Percentiles rank a stretch among this genome's conserved stretches.
phyloP scores from a whole-genome alignment of 2,888 invertebrate genomes.

The Meteorus cinctellus region DNA sequence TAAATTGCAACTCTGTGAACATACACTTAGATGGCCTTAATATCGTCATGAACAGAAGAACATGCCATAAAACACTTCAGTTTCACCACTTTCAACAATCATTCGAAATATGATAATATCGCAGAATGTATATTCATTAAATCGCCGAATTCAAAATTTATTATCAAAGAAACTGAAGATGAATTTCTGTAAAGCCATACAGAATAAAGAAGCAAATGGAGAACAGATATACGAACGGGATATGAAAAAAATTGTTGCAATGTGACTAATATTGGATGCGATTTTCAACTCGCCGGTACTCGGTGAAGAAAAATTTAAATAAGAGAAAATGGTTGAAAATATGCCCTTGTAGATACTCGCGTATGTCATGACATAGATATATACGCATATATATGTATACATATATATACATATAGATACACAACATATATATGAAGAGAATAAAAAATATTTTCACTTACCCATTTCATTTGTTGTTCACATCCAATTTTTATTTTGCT shows the following conservation, averaged over 20 bases:
- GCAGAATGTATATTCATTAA: background rate
- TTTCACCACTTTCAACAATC: background rate
- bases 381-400: background rate
- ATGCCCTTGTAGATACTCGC: conserved; percentile 25
- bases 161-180: background rate
- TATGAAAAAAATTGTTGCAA: conserved; percentile 12
- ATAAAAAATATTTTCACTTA: conserved; percentile 37
- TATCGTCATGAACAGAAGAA: conserved; percentile 33
- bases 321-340: conserved; percentile 16
- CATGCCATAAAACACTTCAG: background rate
- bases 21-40: conserved; percentile 36
- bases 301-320: background rate
- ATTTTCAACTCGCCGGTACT: background rate
- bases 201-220: background rate
- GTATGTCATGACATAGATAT: conserved; percentile 13
- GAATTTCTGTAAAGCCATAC: conserved; percentile 35
- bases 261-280: conserved; percentile 26
- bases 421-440: conserved; percentile 14
- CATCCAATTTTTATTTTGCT: too few relatives aligned
- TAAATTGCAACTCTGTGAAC: conserved; percentile 23
- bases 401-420: background rate
- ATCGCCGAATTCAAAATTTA: background rate
- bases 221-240: conserved; percentile 31
- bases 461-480: conserved; percentile 6
- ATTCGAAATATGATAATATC: background rate